These are phyloP conservation scores for Bubo blakistoni DNA, from an alignment of 2,113 vertebrate species.

Conservation along the genomic window DNA sequence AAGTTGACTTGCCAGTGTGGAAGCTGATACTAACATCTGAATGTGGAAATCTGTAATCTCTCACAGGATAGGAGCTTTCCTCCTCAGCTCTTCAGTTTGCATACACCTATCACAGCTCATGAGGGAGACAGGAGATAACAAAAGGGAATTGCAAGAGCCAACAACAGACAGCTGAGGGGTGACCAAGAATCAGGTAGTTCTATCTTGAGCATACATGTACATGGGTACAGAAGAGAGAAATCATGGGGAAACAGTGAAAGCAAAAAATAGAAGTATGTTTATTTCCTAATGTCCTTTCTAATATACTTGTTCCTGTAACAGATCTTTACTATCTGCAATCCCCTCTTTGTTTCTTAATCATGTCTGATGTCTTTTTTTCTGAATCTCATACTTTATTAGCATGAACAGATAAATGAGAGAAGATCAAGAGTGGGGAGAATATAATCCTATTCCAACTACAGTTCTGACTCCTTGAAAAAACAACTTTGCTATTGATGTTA, in stretches of 20 bases:
- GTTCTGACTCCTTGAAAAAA: neutral
- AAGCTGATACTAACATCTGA: neutral
- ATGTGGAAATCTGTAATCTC: neutral
- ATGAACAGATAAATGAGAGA: neutral
- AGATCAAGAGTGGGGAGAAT: neutral
- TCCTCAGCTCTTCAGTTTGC: neutral
- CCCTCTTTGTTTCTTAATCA: neutral
- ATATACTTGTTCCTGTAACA: neutral
- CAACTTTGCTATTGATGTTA: neutral
- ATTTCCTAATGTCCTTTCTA: neutral
- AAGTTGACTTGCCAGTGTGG: neutral
- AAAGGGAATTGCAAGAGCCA: neutral
- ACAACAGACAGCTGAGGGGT: neutral
- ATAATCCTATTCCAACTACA: neutral
- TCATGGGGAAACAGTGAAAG: neutral
- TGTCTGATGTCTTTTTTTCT: neutral
- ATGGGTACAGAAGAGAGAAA: neutral
- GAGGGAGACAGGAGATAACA: neutral
- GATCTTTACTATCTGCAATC: neutral
- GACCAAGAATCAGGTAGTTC: too few relatives aligned
- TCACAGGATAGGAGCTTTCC: neutral
- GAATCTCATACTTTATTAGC: neutral
- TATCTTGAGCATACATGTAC: neutral
- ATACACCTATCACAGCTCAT: fast-evolving
- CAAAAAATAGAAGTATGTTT: neutral